phyloP scores from a whole-genome alignment of 2,113 vertebrate species.

The Microcebus ravelobensis region DNA sequence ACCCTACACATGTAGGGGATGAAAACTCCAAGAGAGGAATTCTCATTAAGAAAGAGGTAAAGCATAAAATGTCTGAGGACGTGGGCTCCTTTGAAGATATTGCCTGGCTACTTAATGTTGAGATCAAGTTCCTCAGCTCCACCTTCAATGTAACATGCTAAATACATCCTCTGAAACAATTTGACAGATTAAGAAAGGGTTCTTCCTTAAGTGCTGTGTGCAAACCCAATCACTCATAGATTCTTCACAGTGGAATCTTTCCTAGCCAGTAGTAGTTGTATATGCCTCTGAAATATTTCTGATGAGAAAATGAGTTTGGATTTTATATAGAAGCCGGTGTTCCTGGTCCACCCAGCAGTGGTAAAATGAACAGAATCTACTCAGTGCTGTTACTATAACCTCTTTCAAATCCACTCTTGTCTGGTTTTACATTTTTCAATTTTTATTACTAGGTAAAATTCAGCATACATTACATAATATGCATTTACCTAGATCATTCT shows the following conservation, averaged over 20 bases:
- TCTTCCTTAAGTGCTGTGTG: neutral
- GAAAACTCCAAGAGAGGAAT: neutral
- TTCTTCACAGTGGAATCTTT: neutral
- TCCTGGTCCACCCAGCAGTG: neutral
- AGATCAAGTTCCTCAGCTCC: accelerated
- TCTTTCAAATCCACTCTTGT: neutral
- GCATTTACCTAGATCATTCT: slow-evolving; percentile 40
- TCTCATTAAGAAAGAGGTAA: neutral
- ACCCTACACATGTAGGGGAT: too few species aligned
- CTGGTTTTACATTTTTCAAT: slow-evolving; percentile 34
- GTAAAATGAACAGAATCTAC: neutral
- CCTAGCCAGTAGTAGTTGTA: neutral
- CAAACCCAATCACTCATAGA: neutral
- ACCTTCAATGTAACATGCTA: neutral
- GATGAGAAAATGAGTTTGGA: neutral
- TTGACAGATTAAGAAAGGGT: neutral
- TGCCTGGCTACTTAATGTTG: neutral
- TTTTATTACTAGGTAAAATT: slow-evolving; percentile 12
- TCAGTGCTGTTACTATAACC: neutral
- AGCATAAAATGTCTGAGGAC: neutral
- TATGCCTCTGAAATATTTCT: neutral
- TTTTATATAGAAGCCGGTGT: neutral
- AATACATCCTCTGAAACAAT: neutral
- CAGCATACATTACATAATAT: neutral
- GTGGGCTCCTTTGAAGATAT: neutral